phyloP scores from a whole-genome alignment of 2,888 invertebrate genomes.

The Drosophila acutilabella region DNA sequence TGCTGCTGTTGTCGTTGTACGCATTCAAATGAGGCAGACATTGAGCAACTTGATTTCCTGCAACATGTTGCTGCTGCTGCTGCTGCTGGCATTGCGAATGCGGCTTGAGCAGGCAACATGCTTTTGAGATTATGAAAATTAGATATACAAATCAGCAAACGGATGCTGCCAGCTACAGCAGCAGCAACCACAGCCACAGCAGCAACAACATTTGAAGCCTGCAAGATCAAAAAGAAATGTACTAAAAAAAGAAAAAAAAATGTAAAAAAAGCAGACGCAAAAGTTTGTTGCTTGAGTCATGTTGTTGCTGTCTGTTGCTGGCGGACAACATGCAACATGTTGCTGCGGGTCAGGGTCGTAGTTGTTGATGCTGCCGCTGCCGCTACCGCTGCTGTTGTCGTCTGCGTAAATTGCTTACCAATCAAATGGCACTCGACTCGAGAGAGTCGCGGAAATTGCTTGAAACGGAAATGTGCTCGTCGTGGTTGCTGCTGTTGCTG shows the following conservation, averaged over 20 bases:
- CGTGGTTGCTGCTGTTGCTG: conserved; percentile 38
- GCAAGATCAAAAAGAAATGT: conserved; percentile 54
- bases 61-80: conserved; percentile 61
- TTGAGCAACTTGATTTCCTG: conserved; percentile 83
- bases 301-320: conserved; percentile 47
- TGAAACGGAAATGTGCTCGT: conserved; percentile 80
- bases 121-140: conserved; percentile 77
- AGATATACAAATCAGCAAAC: conserved; percentile 82
- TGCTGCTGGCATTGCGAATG: conserved; percentile 45
- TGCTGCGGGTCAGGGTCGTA: conserved; percentile 74
- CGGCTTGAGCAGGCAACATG: conserved; percentile 53
- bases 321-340: conserved; percentile 68
- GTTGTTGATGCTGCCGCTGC: conserved; percentile 31
- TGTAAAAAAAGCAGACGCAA: conserved; percentile 9
- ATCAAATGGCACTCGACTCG: conserved; percentile 68
- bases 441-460: conserved; percentile 76
- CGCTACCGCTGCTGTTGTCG: conserved; percentile 26
- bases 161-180: conserved; percentile 67
- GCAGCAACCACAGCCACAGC: conserved; percentile 8
- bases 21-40: conserved; percentile 74
- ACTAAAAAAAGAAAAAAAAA: conserved; percentile 3
- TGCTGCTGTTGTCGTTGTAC: conserved; percentile 37
- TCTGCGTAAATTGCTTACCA: conserved; percentile 76
- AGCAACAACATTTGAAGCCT: conserved; percentile 42
- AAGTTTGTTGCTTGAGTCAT: conserved; percentile 41